These are phyloP conservation scores for Halocynthia aurantium DNA, from an alignment of 23 tunicate species.

Conservation along the genomic window DNA sequence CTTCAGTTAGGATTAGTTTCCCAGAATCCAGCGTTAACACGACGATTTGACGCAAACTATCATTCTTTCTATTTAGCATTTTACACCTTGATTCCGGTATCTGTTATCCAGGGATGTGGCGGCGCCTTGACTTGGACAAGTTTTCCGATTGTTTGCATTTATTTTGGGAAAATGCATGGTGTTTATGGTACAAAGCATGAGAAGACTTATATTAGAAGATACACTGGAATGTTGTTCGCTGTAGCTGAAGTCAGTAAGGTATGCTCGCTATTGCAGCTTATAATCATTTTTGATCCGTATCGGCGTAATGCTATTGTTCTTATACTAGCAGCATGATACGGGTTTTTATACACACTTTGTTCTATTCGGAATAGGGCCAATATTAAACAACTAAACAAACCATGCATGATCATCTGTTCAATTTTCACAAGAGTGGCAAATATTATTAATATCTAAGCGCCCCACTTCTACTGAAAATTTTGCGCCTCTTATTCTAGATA, in stretches of 20 bases:
- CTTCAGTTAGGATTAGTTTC: not conserved
- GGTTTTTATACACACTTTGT: no score
- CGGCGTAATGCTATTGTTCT: no score
- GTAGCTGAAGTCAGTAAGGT: constrained; percentile 38
- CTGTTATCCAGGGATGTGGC: constrained; percentile 41
- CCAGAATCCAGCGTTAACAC: not conserved
- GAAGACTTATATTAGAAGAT: constrained; percentile 7
- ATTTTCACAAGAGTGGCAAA: no score
- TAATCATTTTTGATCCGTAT: no score
- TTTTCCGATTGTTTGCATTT: constrained; percentile 25
- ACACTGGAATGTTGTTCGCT: constrained; percentile 34
- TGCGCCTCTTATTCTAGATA: no score
- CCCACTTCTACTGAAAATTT: no score
- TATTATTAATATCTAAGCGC: no score
- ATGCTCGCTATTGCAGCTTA: not conserved
- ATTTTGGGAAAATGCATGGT: constrained; percentile 38
- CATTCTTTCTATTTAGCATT: constrained; percentile 25
- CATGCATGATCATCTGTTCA: no score
- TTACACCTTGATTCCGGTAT: constrained; percentile 48
- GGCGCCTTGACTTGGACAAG: constrained; percentile 60
- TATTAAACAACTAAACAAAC: no score
- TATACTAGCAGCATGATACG: no score
- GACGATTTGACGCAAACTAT: not conserved
- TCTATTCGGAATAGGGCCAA: no score
- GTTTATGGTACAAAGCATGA: constrained; percentile 3